Conservation (phyloP, 2,888 invertebrate species). For the Corythucha ciliata region DNA sequence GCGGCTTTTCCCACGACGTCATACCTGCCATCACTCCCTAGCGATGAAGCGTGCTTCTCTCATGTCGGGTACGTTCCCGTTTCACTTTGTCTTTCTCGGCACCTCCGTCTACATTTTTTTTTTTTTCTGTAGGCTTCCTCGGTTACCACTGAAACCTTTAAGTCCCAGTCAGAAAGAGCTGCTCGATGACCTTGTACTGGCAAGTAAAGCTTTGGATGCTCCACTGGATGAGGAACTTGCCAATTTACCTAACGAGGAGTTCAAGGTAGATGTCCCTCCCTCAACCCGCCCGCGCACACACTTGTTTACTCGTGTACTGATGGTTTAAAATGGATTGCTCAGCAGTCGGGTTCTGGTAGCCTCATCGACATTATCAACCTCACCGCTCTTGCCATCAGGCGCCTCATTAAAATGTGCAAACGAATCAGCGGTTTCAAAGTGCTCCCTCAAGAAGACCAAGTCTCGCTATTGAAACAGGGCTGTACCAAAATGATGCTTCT, state of each 20-base stretch:
- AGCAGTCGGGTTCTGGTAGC: slow-evolving; percentile 39
- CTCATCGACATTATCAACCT: slow-evolving; percentile 78
- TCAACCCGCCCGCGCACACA: no score
- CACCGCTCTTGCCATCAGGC: slow-evolving; percentile 82
- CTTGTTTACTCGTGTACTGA: background rate
- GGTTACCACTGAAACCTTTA: slow-evolving; percentile 19
- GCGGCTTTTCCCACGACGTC: no score
- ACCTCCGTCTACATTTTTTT: background rate
- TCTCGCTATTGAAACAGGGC: slow-evolving; percentile 78
- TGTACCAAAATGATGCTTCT: slow-evolving; percentile 95
- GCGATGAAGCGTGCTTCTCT: no score
- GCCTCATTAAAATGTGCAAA: slow-evolving; percentile 57
- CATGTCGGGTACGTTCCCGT: no score
- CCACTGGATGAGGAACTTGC: slow-evolving; percentile 63
- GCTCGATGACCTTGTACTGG: slow-evolving; percentile 71
- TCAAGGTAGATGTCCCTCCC: slow-evolving; percentile 18
- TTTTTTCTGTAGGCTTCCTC: background rate
- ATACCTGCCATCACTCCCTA: no score
- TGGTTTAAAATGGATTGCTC: background rate
- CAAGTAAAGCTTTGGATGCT: slow-evolving; percentile 73
- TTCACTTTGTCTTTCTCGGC: no score
- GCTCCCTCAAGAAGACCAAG: slow-evolving; percentile 91
- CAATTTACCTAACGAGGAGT: slow-evolving; percentile 23
- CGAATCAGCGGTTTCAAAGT: slow-evolving; percentile 68
- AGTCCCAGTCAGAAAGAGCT: slow-evolving; percentile 64